Conservation (phyloP, 2,888 invertebrate genomes). For the Nymphalis polychloros region DNA sequence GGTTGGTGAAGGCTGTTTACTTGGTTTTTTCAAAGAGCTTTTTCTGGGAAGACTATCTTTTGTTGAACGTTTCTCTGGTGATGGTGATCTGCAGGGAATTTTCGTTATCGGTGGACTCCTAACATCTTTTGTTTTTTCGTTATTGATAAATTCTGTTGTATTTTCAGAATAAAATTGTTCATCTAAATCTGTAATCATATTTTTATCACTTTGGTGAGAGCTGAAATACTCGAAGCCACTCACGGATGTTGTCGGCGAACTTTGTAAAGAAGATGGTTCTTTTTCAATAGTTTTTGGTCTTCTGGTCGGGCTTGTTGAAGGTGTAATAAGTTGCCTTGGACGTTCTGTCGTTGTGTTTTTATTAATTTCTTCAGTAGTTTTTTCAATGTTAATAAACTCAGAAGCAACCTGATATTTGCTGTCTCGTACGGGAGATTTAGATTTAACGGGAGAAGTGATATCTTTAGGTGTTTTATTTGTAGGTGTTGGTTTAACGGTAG, state of each 20-base stretch:
- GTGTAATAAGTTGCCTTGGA: slow-evolving; percentile 70
- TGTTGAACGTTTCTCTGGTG: slow-evolving; percentile 62
- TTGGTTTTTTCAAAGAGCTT: slow-evolving; percentile 72
- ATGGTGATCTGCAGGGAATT: slow-evolving; percentile 70
- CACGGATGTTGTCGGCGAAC: slow-evolving; percentile 79
- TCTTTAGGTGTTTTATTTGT: slow-evolving; percentile 49
- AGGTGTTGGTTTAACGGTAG: slow-evolving; percentile 38
- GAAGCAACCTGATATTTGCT: slow-evolving; percentile 54
- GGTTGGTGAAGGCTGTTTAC: slow-evolving; percentile 54
- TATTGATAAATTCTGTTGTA: slow-evolving; percentile 43
- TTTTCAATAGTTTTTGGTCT: slow-evolving; percentile 60
- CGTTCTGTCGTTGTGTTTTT: slow-evolving; percentile 55
- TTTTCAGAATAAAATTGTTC: slow-evolving; percentile 49
- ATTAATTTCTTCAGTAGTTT: slow-evolving; percentile 55
- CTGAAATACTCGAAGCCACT: slow-evolving; percentile 79
- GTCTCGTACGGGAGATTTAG: slow-evolving; percentile 52
- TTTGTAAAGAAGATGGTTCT: slow-evolving; percentile 70
- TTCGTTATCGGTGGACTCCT: slow-evolving; percentile 50
- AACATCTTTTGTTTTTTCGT: slow-evolving; percentile 24
- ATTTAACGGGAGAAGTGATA: slow-evolving; percentile 55
- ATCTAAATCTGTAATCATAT: slow-evolving; percentile 66
- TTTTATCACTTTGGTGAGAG: slow-evolving; percentile 56
- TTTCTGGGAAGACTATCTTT: slow-evolving; percentile 70
- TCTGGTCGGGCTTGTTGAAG: slow-evolving; percentile 78
- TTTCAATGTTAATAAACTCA: slow-evolving; percentile 64